These are phyloP conservation scores for Allenopithecus nigroviridis DNA, from an alignment of 2,797 vertebrate genomes.

Conservation along the genomic window DNA sequence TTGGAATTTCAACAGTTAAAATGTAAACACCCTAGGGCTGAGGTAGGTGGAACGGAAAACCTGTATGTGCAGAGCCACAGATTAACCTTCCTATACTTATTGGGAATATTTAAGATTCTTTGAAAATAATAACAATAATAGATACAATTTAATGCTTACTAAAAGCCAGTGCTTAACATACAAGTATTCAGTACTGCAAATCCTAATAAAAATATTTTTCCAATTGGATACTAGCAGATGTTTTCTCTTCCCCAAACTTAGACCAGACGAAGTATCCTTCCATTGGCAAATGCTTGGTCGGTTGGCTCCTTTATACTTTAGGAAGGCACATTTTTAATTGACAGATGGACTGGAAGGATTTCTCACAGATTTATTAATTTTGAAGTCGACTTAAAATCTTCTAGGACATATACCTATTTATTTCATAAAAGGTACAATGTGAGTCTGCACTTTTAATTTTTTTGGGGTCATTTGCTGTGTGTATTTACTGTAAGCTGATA, in stretches of 20 bases:
- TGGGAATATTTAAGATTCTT: background rate
- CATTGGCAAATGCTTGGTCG: background rate
- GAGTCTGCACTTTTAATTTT: background rate
- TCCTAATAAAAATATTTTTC: background rate
- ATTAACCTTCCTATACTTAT: background rate
- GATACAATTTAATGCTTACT: background rate
- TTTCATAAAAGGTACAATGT: background rate
- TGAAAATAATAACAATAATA: background rate
- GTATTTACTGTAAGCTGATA: background rate
- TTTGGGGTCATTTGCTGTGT: background rate
- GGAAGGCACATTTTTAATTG: background rate
- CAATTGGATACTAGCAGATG: background rate
- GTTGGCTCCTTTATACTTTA: background rate
- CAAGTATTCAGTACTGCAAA: background rate
- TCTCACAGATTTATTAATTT: background rate
- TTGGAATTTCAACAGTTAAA: background rate
- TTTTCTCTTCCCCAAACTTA: background rate
- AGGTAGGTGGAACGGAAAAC: background rate
- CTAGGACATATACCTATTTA: background rate
- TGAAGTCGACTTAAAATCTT: background rate
- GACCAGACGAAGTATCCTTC: background rate
- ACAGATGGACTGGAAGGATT: background rate
- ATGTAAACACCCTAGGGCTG: background rate
- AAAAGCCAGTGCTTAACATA: background rate
- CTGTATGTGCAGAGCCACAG: background rate